Evolutionary conservation across 2,113 vertebrate genomes (phyloP), one percentile per base, ranked within the genome.

Genomic region (Petaurus breviceps): DNA sequence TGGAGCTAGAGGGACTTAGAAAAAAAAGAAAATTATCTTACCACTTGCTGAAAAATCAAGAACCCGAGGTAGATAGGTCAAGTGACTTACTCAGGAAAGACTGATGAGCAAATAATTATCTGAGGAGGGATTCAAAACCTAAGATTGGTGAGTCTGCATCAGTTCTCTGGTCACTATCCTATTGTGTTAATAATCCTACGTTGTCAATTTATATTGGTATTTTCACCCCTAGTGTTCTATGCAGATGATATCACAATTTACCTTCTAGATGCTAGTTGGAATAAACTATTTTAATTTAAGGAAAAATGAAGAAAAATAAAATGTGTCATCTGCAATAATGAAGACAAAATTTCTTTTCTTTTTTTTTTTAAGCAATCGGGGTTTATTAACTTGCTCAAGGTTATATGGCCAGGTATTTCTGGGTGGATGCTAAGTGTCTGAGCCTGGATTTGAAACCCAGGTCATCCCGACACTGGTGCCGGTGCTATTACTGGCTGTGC

Each of bases 151-250:
- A 84, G 16, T 84, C n/a, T 43, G n/a, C 6, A 43, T 84, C n/a
- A 22, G 37, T 84, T 84, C 14, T 37, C 16, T 77, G 22, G 6
- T 1, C 1, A 84, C 5, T 84, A 90, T 91, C 94, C 28, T 92
- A 10, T 37, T n/a, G n/a, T n/a, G n/a, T n/a, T n/a, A n/a, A n/a
- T n/a, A n/a, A 90, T 91, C 94, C 28, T 92, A 10, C 28, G 10
- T 91, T 51, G 43, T 92, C 7, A 57, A 94, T 43, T 46, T 46
- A 43, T 19, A 26, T 1, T 53, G 61, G 61, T 95, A 47, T 51
- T 31, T 97, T 95, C 46, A 49, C 8, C 90, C 90, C 92, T 95
- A 89, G 91, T 51, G 3, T 53, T 28, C 91, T 52, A 10, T 95
- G n/a, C 43, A 25, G 89, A 25, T 68, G 51, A 55, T 57, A 92